Conservation (phyloP, 2,888 invertebrate genomes). For the Parnassius glacialis region DNA sequence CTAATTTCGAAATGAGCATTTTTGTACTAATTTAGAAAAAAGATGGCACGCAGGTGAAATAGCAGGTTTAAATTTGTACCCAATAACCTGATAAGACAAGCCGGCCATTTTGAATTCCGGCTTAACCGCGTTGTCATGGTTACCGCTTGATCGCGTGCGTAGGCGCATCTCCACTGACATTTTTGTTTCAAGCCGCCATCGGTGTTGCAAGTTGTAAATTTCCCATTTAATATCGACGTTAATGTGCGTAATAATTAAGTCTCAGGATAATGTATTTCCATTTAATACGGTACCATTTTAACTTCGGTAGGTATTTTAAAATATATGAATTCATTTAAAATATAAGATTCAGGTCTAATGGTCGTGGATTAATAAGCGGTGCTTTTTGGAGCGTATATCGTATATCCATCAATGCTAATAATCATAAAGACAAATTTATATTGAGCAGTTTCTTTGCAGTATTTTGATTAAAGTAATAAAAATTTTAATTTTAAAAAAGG, state of each 20-base stretch:
- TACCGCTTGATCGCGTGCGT: constrained; percentile 59
- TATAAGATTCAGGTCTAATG: constrained; percentile 6
- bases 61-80: constrained; percentile 30
- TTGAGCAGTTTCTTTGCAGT: background rate
- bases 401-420: background rate
- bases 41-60: constrained; percentile 14
- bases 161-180: constrained; percentile 37
- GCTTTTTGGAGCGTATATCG: background rate
- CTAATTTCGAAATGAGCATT: too few relatives aligned
- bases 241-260: constrained; percentile 25
- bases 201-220: constrained; percentile 28
- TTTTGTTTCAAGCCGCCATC: constrained; percentile 24
- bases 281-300: constrained; percentile 11
- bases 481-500: too few relatives aligned
- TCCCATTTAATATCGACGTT: constrained; percentile 23
- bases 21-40: background rate
- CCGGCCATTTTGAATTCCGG: constrained; percentile 67
- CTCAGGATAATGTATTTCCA: constrained; percentile 16
- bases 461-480: background rate
- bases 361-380: constrained; percentile 1
- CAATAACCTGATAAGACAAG: constrained; percentile 56
- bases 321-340: constrained; percentile 4
- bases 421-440: constrained; percentile 1
- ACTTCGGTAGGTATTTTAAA: constrained; percentile 2
- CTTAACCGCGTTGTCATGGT: constrained; percentile 55